phyloP scores from a whole-genome alignment of 2,113 vertebrate species.

The Pogona vitticeps region DNA sequence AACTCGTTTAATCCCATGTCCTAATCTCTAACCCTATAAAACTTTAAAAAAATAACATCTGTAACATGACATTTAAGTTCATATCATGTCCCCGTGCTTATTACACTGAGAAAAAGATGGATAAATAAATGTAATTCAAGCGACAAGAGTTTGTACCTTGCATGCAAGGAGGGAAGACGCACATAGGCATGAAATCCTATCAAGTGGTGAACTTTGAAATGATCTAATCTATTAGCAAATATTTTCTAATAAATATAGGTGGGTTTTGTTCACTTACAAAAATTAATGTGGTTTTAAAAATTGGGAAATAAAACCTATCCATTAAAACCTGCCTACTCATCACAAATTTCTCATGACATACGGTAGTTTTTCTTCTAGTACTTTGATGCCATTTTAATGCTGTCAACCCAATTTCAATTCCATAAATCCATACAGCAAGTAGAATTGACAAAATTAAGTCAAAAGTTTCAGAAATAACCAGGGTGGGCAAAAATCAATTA shows the following conservation, averaged over 20 bases:
- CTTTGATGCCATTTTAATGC: neutral
- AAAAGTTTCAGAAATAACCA: neutral
- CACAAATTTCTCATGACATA: neutral
- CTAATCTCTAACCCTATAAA: too few relatives aligned
- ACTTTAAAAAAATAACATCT: too few relatives aligned
- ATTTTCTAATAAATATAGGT: neutral
- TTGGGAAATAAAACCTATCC: neutral
- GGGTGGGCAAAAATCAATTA: neutral
- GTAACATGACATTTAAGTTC: neutral
- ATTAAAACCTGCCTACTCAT: neutral
- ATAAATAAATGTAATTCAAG: neutral
- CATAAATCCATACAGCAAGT: neutral
- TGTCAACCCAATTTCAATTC: neutral
- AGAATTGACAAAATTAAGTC: too few relatives aligned
- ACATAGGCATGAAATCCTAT: neutral
- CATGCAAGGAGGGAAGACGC: neutral
- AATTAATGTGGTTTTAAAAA: neutral
- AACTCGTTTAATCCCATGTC: too few relatives aligned
- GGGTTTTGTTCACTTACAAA: neutral
- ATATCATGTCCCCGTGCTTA: neutral
- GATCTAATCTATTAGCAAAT: neutral
- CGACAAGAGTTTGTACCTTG: neutral
- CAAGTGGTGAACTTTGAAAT: neutral
- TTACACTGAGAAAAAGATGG: neutral
- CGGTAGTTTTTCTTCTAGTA: neutral